phyloP scores from a whole-genome alignment of 2,113 vertebrate species.

The Delphinapterus leucas region DNA sequence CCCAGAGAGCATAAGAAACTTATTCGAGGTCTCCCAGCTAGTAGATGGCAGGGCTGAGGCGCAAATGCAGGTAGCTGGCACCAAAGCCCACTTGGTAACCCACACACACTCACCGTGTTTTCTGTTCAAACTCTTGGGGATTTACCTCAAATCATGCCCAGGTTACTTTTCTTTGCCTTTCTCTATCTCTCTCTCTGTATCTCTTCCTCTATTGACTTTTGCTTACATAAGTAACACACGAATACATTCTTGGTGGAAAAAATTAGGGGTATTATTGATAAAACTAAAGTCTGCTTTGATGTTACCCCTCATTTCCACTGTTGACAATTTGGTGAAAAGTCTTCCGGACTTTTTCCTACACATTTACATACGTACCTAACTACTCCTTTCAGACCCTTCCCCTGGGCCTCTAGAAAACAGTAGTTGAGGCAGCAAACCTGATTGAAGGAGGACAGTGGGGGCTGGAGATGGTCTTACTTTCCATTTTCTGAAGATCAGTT shows the following conservation, averaged over 20 bases:
- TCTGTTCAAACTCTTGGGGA: background rate
- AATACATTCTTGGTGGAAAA: background rate
- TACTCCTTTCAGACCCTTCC: background rate
- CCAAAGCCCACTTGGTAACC: too few relatives aligned
- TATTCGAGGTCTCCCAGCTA: background rate
- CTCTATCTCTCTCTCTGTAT: background rate
- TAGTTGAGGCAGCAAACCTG: background rate
- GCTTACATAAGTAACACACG: background rate
- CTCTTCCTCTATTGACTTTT: background rate
- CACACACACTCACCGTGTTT: background rate
- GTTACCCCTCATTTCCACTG: background rate
- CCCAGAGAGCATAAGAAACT: background rate
- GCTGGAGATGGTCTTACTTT: background rate
- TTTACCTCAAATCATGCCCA: background rate
- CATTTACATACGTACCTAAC: background rate
- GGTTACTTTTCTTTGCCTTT: background rate
- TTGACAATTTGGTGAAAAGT: background rate
- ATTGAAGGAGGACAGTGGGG: background rate
- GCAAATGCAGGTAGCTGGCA: background rate
- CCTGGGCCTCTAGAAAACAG: background rate
- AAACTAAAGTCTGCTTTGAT: background rate
- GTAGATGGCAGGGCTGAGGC: background rate
- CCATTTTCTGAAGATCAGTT: background rate
- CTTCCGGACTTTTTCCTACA: background rate
- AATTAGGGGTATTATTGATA: background rate